Percentiles rank a stretch among this genome's conserved stretches.
Conservation (phyloP, 2,888 invertebrate genomes). For the Colostygia pectinataria region DNA sequence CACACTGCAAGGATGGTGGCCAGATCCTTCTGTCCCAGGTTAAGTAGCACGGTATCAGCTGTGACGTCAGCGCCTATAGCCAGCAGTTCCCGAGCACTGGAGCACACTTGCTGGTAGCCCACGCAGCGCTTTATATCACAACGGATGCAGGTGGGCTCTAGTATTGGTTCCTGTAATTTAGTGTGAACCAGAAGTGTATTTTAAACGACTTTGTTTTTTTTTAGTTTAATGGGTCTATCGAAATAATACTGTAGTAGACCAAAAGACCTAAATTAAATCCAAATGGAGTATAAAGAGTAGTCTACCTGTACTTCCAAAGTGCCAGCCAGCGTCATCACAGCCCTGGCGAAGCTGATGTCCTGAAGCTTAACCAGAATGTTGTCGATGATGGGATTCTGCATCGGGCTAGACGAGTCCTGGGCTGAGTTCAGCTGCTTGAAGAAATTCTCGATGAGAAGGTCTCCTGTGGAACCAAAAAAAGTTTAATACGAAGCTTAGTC, state of each 20-base stretch:
- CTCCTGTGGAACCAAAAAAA: slow-evolving; percentile 82
- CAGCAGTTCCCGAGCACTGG: slow-evolving; percentile 61
- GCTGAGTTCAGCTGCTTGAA: slow-evolving; percentile 82
- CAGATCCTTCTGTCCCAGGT: slow-evolving; percentile 89
- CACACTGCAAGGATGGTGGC: slow-evolving; percentile 88
- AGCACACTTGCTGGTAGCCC: slow-evolving; percentile 52
- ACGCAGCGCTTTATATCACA: slow-evolving; percentile 87
- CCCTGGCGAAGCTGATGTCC: slow-evolving; percentile 86
- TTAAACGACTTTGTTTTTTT: no score
- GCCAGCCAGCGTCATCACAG: slow-evolving; percentile 88
- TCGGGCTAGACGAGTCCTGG: slow-evolving; percentile 59
- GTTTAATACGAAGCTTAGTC: no score
- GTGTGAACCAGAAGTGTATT: slow-evolving; percentile 21
- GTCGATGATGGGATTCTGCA: slow-evolving; percentile 83
- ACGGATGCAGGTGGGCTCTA: slow-evolving; percentile 88
- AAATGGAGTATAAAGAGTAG: no score
- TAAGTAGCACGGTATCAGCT: slow-evolving; percentile 85
- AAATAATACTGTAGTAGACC: no score
- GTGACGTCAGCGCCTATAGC: slow-evolving; percentile 85
- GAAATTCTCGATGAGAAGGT: slow-evolving; percentile 90
- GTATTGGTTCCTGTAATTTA: slow-evolving; percentile 84
- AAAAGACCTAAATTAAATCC: no score
- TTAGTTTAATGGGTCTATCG: no score
- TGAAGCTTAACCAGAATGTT: slow-evolving; percentile 88
- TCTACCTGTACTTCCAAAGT: slow-evolving; percentile 89